phyloP scores from a whole-genome alignment of 2,113 vertebrate species.

The Xyrauchen texanus region DNA sequence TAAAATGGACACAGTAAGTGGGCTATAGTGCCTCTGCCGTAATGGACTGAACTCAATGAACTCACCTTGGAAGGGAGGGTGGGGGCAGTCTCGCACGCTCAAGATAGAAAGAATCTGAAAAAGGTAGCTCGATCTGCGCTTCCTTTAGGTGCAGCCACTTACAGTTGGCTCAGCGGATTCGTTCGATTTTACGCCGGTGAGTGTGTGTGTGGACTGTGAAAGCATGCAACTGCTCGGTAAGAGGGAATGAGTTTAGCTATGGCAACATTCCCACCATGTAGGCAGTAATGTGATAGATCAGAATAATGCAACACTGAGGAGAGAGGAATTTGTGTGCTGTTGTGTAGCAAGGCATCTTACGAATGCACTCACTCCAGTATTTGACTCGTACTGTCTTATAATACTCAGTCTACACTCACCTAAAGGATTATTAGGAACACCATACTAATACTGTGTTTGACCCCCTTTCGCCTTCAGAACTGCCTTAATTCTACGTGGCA shows the following conservation, averaged over 20 bases:
- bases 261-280: not conserved
- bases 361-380: too few relatives aligned
- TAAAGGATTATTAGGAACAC: too few relatives aligned
- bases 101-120: not conserved
- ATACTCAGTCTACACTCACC: too few relatives aligned
- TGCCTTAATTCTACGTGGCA: too few relatives aligned
- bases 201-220: not conserved
- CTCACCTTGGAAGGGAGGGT: slow-evolving; percentile 14
- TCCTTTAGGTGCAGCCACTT: not conserved
- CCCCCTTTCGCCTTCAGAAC: too few relatives aligned
- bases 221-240: not conserved
- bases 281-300: slow-evolving; percentile 9
- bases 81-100: slow-evolving; percentile 32
- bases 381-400: too few relatives aligned
- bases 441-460: too few relatives aligned
- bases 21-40: slow-evolving; percentile 13
- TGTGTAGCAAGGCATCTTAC: not conserved
- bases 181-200: not conserved
- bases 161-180: not conserved
- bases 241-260: not conserved
- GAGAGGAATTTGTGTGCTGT: not conserved
- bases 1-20: slow-evolving; percentile 41
- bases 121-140: not conserved
- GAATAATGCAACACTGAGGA: slow-evolving; percentile 2
- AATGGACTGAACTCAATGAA: slow-evolving; percentile 42